These are phyloP conservation scores for Phymastichus coffea DNA, from an alignment of 1,140 invertebrate genomes.

Conservation along the genomic window DNA sequence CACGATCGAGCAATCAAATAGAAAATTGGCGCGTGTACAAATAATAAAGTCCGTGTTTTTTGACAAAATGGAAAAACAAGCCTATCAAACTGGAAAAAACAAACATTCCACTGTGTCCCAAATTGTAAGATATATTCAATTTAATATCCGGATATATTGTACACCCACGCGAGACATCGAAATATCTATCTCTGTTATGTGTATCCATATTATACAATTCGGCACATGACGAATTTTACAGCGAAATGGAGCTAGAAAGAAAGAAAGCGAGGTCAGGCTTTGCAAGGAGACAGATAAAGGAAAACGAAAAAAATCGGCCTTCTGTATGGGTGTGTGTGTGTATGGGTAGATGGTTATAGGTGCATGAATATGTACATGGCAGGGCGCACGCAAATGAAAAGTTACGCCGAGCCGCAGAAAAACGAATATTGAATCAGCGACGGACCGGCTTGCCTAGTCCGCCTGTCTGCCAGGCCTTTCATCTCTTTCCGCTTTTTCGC, in stretches of 20 bases:
- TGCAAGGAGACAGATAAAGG: neutral
- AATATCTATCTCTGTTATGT: neutral
- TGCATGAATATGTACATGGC: slow-evolving; percentile 27
- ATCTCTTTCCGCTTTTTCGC: no score
- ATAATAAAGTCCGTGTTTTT: no score
- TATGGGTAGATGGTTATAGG: neutral
- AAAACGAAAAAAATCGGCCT: neutral
- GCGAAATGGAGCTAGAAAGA: neutral
- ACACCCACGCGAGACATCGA: neutral
- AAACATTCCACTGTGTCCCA: neutral
- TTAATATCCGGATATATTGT: slow-evolving; percentile 3
- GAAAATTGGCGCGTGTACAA: no score
- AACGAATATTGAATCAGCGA: slow-evolving; percentile 56
- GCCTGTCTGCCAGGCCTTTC: no score
- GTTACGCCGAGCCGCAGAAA: slow-evolving; percentile 53
- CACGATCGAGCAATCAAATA: no score
- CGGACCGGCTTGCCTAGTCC: no score
- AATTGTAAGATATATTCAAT: slow-evolving; percentile 10
- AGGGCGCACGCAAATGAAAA: slow-evolving; percentile 52
- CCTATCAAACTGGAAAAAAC: neutral
- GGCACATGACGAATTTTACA: slow-evolving; percentile 1
- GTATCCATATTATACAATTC: no score
- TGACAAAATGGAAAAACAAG: neutral
- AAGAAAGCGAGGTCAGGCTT: neutral
- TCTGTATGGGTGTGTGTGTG: neutral